These are phyloP conservation scores for Troilus luridus DNA, from an alignment of 2,888 invertebrate genomes.

Conservation along the genomic window DNA sequence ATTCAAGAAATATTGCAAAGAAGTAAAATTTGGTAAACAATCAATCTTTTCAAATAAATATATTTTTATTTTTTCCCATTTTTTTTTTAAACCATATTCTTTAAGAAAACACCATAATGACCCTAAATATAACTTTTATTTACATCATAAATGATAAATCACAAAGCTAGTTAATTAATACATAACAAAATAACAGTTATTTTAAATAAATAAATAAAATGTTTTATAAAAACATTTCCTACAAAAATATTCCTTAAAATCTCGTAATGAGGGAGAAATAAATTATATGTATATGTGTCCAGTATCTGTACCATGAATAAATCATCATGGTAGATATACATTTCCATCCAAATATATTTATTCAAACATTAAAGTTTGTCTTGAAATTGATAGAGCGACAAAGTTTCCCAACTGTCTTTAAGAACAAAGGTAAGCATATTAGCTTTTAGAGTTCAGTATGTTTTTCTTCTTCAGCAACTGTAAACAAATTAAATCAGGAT, in stretches of 20 bases:
- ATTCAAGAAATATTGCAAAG: neutral
- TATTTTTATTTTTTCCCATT: neutral
- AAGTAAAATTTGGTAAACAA: neutral
- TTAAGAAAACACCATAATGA: slow-evolving; percentile 18
- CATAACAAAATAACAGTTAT: slow-evolving; percentile 45
- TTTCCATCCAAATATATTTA: slow-evolving; percentile 4
- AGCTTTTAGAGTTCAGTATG: slow-evolving; percentile 62
- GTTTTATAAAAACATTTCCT: slow-evolving; percentile 48
- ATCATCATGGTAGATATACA: slow-evolving; percentile 1
- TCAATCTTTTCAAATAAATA: slow-evolving; percentile 4
- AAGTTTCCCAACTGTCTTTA: slow-evolving; percentile 34
- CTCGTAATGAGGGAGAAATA: neutral
- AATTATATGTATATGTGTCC: neutral
- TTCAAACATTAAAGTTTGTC: slow-evolving; percentile 18
- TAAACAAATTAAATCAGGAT: slow-evolving; percentile 48
- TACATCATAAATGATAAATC: slow-evolving; percentile 52
- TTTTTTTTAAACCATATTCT: slow-evolving; percentile 12
- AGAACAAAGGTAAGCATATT: neutral
- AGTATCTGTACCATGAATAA: slow-evolving; percentile 18
- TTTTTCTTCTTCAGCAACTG: slow-evolving; percentile 61
- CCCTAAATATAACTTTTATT: slow-evolving; percentile 49
- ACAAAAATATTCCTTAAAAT: slow-evolving; percentile 48
- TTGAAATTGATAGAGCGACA: slow-evolving; percentile 41
- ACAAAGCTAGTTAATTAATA: neutral
- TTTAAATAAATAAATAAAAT: slow-evolving; percentile 53